These are phyloP conservation scores for Hyperoplus immaculatus DNA, from an alignment of 2,797 vertebrate species.

Conservation along the genomic window DNA sequence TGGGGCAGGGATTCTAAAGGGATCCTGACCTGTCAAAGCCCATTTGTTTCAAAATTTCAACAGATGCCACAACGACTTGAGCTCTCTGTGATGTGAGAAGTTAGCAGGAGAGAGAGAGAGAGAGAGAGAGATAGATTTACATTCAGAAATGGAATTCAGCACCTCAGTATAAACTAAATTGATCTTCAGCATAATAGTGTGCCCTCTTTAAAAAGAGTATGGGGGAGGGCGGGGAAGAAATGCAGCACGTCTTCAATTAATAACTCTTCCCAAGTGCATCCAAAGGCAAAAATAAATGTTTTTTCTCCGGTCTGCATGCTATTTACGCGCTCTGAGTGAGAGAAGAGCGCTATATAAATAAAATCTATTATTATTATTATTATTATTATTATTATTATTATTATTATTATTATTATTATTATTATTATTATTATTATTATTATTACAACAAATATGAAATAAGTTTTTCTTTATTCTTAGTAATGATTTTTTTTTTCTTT, in stretches of 20 bases:
- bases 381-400: too few relatives aligned
- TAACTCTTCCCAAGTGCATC: slow-evolving; percentile 80
- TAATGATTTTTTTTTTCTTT: too few relatives aligned
- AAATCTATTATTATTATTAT: slow-evolving; percentile 19
- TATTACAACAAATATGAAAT: too few relatives aligned
- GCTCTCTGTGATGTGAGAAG: slow-evolving; percentile 76
- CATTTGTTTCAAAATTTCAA: slow-evolving; percentile 88
- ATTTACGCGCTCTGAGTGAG: slow-evolving; percentile 36
- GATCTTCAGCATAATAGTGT: slow-evolving; percentile 87
- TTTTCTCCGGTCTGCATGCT: slow-evolving; percentile 57
- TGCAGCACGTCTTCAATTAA: slow-evolving; percentile 83
- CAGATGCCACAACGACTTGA: slow-evolving; percentile 67
- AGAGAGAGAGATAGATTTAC: slow-evolving; percentile 87
- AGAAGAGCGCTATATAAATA: slow-evolving; percentile 14
- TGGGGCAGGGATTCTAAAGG: slow-evolving; percentile 78
- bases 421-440: too few relatives aligned
- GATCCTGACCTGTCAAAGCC: slow-evolving; percentile 81
- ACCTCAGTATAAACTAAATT: slow-evolving; percentile 87
- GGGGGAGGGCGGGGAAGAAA: slow-evolving; percentile 57
- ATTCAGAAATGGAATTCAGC: slow-evolving; percentile 85
- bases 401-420: too few relatives aligned
- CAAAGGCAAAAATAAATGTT: slow-evolving; percentile 62
- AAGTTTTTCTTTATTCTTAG: too few relatives aligned
- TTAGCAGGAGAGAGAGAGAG: slow-evolving; percentile 70
- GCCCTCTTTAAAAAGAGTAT: slow-evolving; percentile 76